These are phyloP conservation scores for Lagocephalus sceleratus DNA, from an alignment of 2,797 vertebrate species.

Conservation along the genomic window DNA sequence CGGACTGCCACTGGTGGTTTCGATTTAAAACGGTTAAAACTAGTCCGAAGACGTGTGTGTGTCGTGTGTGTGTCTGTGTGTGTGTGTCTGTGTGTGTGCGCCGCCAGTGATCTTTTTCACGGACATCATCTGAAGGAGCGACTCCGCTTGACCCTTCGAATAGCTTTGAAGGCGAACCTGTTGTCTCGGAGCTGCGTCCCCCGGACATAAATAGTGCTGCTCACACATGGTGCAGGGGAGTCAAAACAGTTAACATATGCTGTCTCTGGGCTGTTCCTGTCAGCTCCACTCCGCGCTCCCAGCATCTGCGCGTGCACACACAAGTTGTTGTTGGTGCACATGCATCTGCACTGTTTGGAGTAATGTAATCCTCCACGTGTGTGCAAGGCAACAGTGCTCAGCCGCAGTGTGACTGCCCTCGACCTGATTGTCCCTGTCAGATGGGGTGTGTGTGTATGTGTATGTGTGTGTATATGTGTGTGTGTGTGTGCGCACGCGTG, in stretches of 20 bases:
- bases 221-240: conserved; percentile 55
- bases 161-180: conserved; percentile 31
- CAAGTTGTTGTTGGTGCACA: conserved; percentile 1
- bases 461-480: no score
- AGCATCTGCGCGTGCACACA: background rate
- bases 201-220: conserved; percentile 71
- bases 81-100: no score
- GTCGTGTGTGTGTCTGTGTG: no score
- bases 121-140: background rate
- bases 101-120: conserved; percentile 11
- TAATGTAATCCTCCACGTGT: background rate
- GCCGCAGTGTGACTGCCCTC: background rate
- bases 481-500: conserved; percentile 2
- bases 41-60: conserved; percentile 20
- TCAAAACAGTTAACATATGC: conserved; percentile 53
- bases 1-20: background rate
- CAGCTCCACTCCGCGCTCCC: conserved; percentile 42
- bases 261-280: conserved; percentile 51
- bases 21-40: conserved; percentile 25
- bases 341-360: background rate
- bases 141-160: conserved; percentile 19
- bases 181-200: conserved; percentile 40
- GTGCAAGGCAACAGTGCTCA: background rate
- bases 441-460: no score
- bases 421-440: conserved; percentile 23